Base-by-base conservation (phyloP, 2,888 invertebrate genomes). In the Notodonta dromedarius region DNA sequence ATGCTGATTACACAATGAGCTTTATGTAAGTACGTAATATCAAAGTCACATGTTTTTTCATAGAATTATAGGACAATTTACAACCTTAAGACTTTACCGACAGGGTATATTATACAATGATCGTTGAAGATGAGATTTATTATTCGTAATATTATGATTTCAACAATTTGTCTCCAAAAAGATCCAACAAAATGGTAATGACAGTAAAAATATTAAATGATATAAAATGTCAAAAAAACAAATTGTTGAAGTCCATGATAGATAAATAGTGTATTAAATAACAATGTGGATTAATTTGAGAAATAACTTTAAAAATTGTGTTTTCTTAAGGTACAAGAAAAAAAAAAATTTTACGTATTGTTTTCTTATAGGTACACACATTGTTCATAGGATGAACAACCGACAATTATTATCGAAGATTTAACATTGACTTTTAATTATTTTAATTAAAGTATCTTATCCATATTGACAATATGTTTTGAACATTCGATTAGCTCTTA, bases 1-100 rank as follows among this genome's bases (percentile, higher is more conserved):
- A 88, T 84, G 90, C 88, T 82, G 93, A 90, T 87, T 93, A 92
- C 87, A 92, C 88, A 86, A 89, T 88, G 91, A 90, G 89, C 89
- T 82, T 88, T 89, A 89, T 75, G 77, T 82, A 73, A 76, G 74
- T 74, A 83, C 79, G 83, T 89, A 86, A 89, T 91, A 87, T 87
- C 83, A 88, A 90, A 92, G 86, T 92, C 91, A 89, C 90, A 85
- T 86, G 64, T 76, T 86, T 86, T 71, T 76, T 69, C 79, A 56
- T 82, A 84, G 85, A 89, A 88, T 89, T 86, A 88, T 84, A 80
- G 83, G 90, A 86, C 81, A 88, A 89, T 91, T 88, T 93, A 93
- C 92, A 93, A 91, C 89, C 92, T 93, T 91, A 92, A 77, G 73
- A 62, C 58, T 66, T 84, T 87, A 84, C 62, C 57, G 74, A 81